A percentile compares a stretch with the other conserved stretches of the same genome.
Conservation (phyloP, 2,888 invertebrate genomes). For the Schizaphis graminum region DNA sequence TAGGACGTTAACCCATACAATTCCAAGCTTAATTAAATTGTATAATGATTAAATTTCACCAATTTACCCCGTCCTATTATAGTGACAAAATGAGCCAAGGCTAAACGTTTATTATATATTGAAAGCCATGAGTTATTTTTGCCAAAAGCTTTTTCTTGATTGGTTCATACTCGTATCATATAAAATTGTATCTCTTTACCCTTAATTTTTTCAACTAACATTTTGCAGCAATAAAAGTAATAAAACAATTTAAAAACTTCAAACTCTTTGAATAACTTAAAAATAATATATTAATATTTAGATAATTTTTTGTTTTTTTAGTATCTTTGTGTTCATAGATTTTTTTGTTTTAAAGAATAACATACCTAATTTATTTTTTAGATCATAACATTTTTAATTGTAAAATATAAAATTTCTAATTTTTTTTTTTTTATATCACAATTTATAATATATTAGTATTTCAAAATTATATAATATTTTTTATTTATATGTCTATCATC, state of each 20-base stretch:
- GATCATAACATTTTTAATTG: not conserved
- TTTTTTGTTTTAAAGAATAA: not conserved
- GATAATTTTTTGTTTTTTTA: not conserved
- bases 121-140: not conserved
- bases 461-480: not conserved
- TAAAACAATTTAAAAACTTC: not conserved
- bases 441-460: not conserved
- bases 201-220: not conserved
- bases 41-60: slow-evolving; percentile 48
- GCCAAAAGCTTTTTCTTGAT: slow-evolving; percentile 11
- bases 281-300: not conserved
- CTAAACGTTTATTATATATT: slow-evolving; percentile 42
- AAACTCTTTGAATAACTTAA: not conserved
- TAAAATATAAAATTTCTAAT: not conserved
- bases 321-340: not conserved
- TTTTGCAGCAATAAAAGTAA: not conserved
- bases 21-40: slow-evolving; percentile 44
- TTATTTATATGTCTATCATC: not conserved
- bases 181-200: not conserved
- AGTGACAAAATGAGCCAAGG: slow-evolving; percentile 50
- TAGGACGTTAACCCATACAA: slow-evolving; percentile 51
- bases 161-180: not conserved
- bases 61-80: slow-evolving; percentile 27
- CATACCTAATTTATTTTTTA: not conserved
- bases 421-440: not conserved